These are phyloP conservation scores for Myiagra hebetior DNA, from an alignment of 2,113 vertebrate genomes.

Conservation along the genomic window DNA sequence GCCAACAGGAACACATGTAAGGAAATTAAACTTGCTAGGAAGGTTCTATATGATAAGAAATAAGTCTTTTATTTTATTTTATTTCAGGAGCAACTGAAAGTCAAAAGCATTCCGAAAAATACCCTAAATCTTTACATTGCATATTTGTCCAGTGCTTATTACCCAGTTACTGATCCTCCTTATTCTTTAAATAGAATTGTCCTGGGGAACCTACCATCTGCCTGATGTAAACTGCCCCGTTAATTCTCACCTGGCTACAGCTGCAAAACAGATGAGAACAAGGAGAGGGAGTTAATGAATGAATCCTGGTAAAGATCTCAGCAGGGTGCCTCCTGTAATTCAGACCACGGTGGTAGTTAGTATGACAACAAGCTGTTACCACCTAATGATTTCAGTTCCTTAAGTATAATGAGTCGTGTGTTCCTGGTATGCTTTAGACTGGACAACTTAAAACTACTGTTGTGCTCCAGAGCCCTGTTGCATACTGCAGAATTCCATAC, in stretches of 20 bases:
- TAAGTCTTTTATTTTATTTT: too few species aligned
- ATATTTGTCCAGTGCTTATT: background rate
- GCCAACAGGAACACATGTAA: background rate
- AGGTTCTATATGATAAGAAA: background rate
- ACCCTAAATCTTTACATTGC: background rate
- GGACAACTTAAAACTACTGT: background rate
- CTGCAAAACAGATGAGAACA: slow-evolving; percentile 46
- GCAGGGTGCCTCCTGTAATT: slow-evolving; percentile 12
- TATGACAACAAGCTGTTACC: slow-evolving; percentile 39
- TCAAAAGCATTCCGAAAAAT: background rate
- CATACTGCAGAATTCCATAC: background rate
- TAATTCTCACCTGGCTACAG: slow-evolving; percentile 56
- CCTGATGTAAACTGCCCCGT: slow-evolving; percentile 31
- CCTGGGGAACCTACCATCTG: slow-evolving; percentile 29
- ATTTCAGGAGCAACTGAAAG: background rate
- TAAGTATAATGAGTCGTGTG: background rate
- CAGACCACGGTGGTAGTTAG: background rate
- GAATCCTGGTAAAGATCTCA: slow-evolving; percentile 4
- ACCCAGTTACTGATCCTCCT: background rate
- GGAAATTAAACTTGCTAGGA: background rate
- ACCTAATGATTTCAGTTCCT: slow-evolving; percentile 7
- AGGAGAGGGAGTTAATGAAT: slow-evolving; percentile 29
- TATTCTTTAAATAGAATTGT: slow-evolving; percentile 20
- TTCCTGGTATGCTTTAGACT: background rate
- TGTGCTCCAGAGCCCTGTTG: background rate